phyloP scores from a whole-genome alignment of 2,888 invertebrate genomes.

The Yponomeuta malinellus region DNA sequence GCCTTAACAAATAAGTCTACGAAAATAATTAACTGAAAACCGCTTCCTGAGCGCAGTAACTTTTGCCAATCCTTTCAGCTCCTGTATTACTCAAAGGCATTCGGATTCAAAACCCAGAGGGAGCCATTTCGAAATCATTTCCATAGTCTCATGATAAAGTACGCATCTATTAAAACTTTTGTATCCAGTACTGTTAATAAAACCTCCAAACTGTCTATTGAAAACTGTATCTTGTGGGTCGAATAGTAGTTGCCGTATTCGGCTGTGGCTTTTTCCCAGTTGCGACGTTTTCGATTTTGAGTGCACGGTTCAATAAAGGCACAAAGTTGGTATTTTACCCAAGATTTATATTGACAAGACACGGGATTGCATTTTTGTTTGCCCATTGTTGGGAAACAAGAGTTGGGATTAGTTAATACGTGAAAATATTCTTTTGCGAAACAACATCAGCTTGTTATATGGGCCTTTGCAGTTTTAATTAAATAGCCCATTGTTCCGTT shows the following conservation, averaged over 20 bases:
- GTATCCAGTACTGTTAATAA: slow-evolving; percentile 25
- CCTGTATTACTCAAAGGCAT: slow-evolving; percentile 7
- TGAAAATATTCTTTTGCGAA: slow-evolving; percentile 14
- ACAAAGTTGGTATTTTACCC: slow-evolving; percentile 57
- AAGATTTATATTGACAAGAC: slow-evolving; percentile 63
- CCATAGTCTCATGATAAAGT: slow-evolving; percentile 43
- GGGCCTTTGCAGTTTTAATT: neutral
- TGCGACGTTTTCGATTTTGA: slow-evolving; percentile 20
- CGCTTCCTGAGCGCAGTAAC: neutral
- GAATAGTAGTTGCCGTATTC: neutral
- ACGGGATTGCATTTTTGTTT: slow-evolving; percentile 59
- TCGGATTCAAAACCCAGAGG: slow-evolving; percentile 16
- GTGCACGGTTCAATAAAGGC: slow-evolving; percentile 37
- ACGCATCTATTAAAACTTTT: slow-evolving; percentile 52
- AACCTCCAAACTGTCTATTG: neutral
- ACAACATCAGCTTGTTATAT: slow-evolving; percentile 8
- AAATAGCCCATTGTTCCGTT: neutral
- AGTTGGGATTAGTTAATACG: slow-evolving; percentile 36
- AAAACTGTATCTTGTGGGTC: neutral
- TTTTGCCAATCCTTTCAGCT: slow-evolving; percentile 2
- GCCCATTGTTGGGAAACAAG: slow-evolving; percentile 45
- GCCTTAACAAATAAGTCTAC: slow-evolving; percentile 25
- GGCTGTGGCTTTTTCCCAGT: slow-evolving; percentile 5
- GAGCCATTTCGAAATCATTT: slow-evolving; percentile 26
- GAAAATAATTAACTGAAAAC: neutral